These are phyloP conservation scores for Carterocephalus palaemon DNA, from an alignment of 2,888 invertebrate genomes.

Conservation along the genomic window DNA sequence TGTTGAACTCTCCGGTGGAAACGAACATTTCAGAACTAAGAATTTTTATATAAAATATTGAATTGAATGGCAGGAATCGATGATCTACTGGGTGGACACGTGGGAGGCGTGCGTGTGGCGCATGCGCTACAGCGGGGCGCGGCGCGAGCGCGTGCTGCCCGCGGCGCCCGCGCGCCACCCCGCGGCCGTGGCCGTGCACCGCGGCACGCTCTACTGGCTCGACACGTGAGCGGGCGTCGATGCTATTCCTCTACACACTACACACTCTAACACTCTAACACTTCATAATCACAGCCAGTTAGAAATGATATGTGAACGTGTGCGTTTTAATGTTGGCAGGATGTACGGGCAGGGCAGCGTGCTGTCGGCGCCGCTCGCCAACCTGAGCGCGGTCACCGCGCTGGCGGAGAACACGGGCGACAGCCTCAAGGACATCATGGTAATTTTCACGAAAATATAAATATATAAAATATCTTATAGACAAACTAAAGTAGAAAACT, in stretches of 20 bases:
- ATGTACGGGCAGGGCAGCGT: conserved; percentile 80
- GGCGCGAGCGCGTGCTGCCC: conserved; percentile 72
- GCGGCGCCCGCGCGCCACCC: conserved; percentile 77
- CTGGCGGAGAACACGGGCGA: conserved; percentile 80
- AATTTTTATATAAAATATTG: no score
- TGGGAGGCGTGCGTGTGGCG: conserved; percentile 84
- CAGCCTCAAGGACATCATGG: conserved; percentile 83
- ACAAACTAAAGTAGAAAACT: no score
- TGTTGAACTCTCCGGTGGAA: no score
- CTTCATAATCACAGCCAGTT: neutral
- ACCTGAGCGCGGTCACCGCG: conserved; percentile 77
- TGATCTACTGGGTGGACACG: conserved; percentile 91
- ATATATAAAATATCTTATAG: no score
- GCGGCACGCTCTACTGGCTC: conserved; percentile 85
- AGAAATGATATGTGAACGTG: neutral
- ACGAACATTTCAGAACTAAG: no score
- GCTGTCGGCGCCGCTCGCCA: conserved; percentile 79
- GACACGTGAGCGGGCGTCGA: conserved; percentile 81
- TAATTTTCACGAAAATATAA: no score
- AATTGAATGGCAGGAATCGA: conserved; percentile 68
- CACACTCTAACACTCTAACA: neutral
- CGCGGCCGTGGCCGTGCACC: conserved; percentile 82
- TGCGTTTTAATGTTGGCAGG: conserved; percentile 36
- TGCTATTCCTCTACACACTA: neutral
- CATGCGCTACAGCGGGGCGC: conserved; percentile 83